These are phyloP conservation scores for Myrmophylax atrothorax DNA, from an alignment of 2,113 vertebrate species.

Conservation along the genomic window DNA sequence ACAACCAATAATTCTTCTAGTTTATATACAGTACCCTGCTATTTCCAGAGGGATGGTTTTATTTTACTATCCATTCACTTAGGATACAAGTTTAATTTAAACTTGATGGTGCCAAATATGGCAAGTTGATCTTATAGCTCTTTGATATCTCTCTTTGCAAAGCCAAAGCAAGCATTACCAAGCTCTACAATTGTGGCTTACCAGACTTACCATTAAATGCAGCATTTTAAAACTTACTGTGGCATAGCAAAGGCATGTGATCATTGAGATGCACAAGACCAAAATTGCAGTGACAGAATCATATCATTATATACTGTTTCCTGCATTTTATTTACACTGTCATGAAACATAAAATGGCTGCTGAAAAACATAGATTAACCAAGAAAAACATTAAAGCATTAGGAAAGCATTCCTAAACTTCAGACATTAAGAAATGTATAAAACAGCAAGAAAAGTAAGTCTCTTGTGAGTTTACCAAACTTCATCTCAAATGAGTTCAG, in stretches of 20 bases:
- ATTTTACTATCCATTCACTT: slow-evolving; percentile 37
- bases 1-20: slow-evolving; percentile 46
- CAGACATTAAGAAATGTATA: background rate
- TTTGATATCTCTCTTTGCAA: slow-evolving; percentile 57
- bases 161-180: slow-evolving; percentile 47
- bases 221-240: slow-evolving; percentile 23
- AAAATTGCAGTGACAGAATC: slow-evolving; percentile 44
- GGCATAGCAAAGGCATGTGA: slow-evolving; percentile 49
- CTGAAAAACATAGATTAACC: background rate
- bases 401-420: background rate
- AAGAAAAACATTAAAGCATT: slow-evolving; percentile 25
- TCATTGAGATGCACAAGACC: slow-evolving; percentile 52
- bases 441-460: background rate
- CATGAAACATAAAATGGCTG: background rate
- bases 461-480: background rate
- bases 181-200: slow-evolving; percentile 56
- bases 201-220: slow-evolving; percentile 42
- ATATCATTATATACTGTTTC: slow-evolving; percentile 49
- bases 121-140: slow-evolving; percentile 35
- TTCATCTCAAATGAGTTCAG: background rate
- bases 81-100: background rate
- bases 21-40: slow-evolving; percentile 24
- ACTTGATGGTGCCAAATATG: slow-evolving; percentile 7
- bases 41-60: slow-evolving; percentile 33
- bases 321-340: slow-evolving; percentile 21